Base-by-base conservation (phyloP, 2,797 vertebrate species). In the Paratrypauchen microcephalus region DNA sequence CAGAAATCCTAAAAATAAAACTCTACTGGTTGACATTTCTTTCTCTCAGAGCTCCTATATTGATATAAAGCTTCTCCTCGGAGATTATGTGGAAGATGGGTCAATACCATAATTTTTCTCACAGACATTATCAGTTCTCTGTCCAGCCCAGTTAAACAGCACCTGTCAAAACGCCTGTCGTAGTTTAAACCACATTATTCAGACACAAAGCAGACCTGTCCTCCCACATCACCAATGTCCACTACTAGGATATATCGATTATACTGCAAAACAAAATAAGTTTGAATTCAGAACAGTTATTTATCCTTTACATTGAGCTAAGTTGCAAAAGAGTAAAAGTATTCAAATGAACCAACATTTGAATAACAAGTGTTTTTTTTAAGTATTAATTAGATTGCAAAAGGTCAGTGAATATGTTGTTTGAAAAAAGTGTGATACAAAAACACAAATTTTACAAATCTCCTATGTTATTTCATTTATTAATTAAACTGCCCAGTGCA, bases 101-200 rank as follows among this genome's bases (percentile, higher is more conserved):
- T 52, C 68, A 69, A 78, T 19, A 66, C 65, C 1, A 12, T 11
- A 56, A 57, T 47, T 32, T 69, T 56, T 66, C 67, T 70, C 52
- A 62, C 70, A 86, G 39, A 75, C 74, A 24, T 47, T 18, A 72
- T 72, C 58, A 74, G 69, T 74, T 54, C 48, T 74, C 69, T 74
- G 61, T n/a, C 30, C 77, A 75, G 81, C 77, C 80, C 74, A 71
- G 66, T 58, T 32, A 65, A 58, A 68, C 70, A 21, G 56, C 68
- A 59, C 66, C 58, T 70, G 81, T 87, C 85, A 83, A 84, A 78
- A 86, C 81, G 78, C 77, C 71, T 66, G 74, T 64, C 77, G 75
- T 76, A 76, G 79, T 78, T 88, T 86, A 41, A 41, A 23, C 54
- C 73, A 80, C 73, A 86, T 76, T 66, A 86, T 73, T 73, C 75